These are phyloP conservation scores for Hecatera dysodea DNA, from an alignment of 2,888 invertebrate species.

Conservation along the genomic window DNA sequence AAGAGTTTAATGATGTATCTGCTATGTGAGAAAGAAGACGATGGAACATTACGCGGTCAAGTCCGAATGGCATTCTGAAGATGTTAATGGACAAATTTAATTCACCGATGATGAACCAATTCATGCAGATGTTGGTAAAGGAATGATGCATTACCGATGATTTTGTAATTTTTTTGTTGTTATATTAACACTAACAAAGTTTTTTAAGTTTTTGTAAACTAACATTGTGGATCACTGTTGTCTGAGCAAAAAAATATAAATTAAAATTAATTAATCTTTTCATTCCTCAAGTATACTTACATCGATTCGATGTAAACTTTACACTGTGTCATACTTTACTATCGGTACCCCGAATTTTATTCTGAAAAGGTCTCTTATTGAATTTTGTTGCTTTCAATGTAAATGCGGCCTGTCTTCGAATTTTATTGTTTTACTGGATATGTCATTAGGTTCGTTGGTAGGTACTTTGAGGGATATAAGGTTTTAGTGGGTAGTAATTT, in stretches of 20 bases:
- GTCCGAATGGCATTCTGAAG: too few species aligned
- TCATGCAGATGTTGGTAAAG: too few species aligned
- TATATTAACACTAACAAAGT: too few species aligned
- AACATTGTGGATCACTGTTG: too few species aligned
- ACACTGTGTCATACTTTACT: constrained; percentile 2
- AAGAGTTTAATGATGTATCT: background rate
- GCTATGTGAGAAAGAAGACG: background rate
- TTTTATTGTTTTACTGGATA: constrained; percentile 51
- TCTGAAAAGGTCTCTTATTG: constrained; percentile 36
- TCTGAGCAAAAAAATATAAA: too few species aligned
- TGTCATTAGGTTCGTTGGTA: constrained; percentile 15
- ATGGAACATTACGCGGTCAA: too few species aligned
- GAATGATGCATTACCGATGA: too few species aligned
- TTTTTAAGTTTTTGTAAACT: too few species aligned
- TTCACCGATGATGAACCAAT: too few species aligned
- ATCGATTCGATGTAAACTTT: constrained; percentile 19
- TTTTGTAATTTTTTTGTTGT: too few species aligned
- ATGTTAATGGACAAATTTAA: too few species aligned
- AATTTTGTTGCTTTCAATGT: constrained; percentile 50
- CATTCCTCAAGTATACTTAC: background rate
- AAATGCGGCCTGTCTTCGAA: constrained; percentile 17
- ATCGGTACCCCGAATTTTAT: constrained; percentile 24
- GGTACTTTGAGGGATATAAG: constrained; percentile 11
- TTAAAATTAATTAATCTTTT: background rate
- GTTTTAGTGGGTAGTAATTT: constrained; percentile 27